Evolutionary conservation across 2,888 invertebrate genomes (phyloP), one percentile per base, ranked within the genome.

Genomic region (Cepaea hortensis): DNA sequence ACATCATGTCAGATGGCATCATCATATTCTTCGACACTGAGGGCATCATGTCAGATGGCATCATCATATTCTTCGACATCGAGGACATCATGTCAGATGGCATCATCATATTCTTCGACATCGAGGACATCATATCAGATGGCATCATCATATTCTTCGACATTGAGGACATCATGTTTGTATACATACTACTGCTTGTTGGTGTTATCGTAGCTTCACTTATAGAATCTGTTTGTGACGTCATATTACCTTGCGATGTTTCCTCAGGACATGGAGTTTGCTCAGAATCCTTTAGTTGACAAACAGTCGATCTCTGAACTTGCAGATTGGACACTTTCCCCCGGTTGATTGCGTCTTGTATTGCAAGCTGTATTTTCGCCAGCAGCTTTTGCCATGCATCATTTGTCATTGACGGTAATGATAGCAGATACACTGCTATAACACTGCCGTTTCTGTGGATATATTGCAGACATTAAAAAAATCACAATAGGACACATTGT

Each of bases 401-500:
- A 20, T 4, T 7, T 9, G n/a, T 9, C 20, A 20, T 68, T 20
- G 18, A 18, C 20, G 68, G 68, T 7, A 68, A n/a, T 18, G 20
- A 11, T n/a, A 68, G 68, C 18, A 9, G 5, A 18, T 20, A 68
- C 13, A 68, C n/a, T 11, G n/a, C 15, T 5, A 20, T 20, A 15
- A 68, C n/a, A n/a, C 68, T 68, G 68, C 68, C 68, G 18, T 68
- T n/a, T 68, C 68, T 68, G 68, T 68, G 68, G 68, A 68, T 35
- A 68, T 68, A 68, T 68, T 68, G 18, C 20, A 68, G n/a, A 65
- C 35, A 35, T 35, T 1, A 35, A 35, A 35, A 35, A 35, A 35
- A 35, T 35, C 35, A 35, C 35, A 35, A 35, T 35, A 35, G 35
- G 35, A 35, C 35, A 35, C 35, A 35, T 35, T 35, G 35, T 35